Evolutionary conservation across 1,140 invertebrate species (phyloP).

Genomic region (Xylocopa sonorina): DNA sequence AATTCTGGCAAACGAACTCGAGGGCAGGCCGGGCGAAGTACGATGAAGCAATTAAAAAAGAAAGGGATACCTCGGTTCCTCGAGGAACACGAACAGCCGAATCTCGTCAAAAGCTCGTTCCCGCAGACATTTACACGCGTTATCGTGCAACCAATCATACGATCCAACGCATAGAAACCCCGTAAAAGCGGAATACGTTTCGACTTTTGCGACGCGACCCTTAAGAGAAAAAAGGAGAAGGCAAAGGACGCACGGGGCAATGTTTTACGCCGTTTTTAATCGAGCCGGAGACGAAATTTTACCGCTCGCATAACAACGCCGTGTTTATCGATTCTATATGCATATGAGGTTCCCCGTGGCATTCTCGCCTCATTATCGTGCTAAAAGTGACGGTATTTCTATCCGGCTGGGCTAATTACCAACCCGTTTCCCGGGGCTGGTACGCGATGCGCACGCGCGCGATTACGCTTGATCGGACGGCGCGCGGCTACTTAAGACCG

Average conservation of each 20-base stretch:
- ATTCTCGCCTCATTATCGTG: conserved; percentile 24
- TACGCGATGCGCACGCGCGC: not conserved
- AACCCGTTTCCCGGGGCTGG: not conserved
- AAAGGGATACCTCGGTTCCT: not conserved
- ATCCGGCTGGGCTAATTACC: conserved; percentile 28
- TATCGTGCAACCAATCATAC: not conserved
- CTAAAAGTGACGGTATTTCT: conserved; percentile 34
- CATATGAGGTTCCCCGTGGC: conserved; percentile 5
- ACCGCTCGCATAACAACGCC: not conserved
- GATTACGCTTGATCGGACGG: conserved; percentile 27
- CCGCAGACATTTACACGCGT: not conserved
- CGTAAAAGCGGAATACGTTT: not conserved
- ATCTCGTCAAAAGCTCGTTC: not conserved
- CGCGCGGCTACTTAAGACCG: not conserved
- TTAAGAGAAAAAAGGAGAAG: no score
- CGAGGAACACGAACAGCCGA: not conserved
- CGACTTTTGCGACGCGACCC: not conserved
- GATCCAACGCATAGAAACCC: not conserved
- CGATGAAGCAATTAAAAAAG: not conserved
- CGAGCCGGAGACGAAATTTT: not conserved
- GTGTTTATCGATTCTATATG: conserved; percentile 22
- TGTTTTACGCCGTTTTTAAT: conserved; percentile 25
- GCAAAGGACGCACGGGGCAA: no score
- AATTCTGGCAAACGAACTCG: not conserved
- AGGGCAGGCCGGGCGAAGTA: not conserved